Conservation (phyloP, 2,888 invertebrate genomes). For the Athripsodes cinereus region DNA sequence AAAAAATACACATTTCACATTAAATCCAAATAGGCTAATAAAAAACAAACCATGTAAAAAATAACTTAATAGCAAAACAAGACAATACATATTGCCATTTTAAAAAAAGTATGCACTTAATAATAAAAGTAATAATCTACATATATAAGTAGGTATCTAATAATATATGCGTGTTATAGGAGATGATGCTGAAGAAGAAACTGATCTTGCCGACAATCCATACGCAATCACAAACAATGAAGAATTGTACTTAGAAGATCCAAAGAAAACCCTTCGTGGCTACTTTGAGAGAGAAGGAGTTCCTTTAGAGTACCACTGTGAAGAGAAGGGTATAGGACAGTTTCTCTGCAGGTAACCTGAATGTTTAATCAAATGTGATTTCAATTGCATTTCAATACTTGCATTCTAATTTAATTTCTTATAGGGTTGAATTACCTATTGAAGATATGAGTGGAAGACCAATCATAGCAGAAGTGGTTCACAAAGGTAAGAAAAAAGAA, state of each 20-base stretch:
- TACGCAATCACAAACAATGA: constrained; percentile 78
- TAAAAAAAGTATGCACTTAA: too few relatives aligned
- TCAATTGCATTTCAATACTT: neutral
- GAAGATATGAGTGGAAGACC: constrained; percentile 72
- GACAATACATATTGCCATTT: too few relatives aligned
- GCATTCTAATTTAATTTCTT: constrained; percentile 25
- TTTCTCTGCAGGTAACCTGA: constrained; percentile 67
- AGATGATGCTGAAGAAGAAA: constrained; percentile 84
- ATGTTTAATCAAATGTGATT: too few relatives aligned
- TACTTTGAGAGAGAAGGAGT: constrained; percentile 92
- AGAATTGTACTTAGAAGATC: constrained; percentile 87
- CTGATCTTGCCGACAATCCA: constrained; percentile 76
- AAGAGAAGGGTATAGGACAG: constrained; percentile 80
- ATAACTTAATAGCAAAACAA: too few relatives aligned
- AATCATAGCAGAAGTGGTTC: constrained; percentile 76
- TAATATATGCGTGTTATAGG: constrained; percentile 43
- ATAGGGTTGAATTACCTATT: constrained; percentile 73
- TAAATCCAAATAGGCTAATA: too few relatives aligned
- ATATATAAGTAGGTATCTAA: too few relatives aligned
- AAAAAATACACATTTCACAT: too few relatives aligned
- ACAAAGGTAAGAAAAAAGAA: constrained; percentile 91
- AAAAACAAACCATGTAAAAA: too few relatives aligned
- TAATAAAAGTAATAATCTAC: too few relatives aligned
- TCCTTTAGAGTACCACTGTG: constrained; percentile 79
- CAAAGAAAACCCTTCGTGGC: constrained; percentile 88